Evolutionary conservation across 2,113 vertebrate species (phyloP).

Genomic region (Zingel zingel): DNA sequence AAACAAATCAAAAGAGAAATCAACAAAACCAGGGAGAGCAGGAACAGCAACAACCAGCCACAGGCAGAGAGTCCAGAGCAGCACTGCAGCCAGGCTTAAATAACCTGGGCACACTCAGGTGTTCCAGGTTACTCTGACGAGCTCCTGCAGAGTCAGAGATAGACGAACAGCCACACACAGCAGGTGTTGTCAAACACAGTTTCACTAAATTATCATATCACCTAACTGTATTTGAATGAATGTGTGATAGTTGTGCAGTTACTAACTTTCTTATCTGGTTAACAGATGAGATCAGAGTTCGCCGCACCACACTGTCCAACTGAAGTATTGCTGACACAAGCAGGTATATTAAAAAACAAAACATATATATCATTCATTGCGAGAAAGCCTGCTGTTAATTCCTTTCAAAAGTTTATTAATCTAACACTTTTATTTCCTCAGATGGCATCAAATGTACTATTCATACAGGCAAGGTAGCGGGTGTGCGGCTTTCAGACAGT

Average conservation of each 20-base stretch:
- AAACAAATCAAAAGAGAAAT: too few species aligned
- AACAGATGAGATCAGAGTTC: constrained; percentile 27
- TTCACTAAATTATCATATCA: neutral
- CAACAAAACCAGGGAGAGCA: too few species aligned
- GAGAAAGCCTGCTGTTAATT: neutral
- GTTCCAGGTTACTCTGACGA: too few species aligned
- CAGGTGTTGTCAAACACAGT: too few species aligned
- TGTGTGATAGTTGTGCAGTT: neutral
- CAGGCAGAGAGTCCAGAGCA: too few species aligned
- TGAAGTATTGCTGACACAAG: constrained; percentile 11
- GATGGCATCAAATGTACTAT: neutral
- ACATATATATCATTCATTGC: neutral
- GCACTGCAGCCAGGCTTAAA: too few species aligned
- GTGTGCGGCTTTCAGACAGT: neutral
- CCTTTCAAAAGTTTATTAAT: neutral
- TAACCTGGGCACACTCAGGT: too few species aligned
- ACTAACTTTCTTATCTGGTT: neutral
- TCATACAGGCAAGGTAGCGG: neutral
- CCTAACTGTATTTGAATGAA: neutral
- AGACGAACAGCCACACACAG: too few species aligned
- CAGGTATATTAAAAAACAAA: constrained; percentile 48
- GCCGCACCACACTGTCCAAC: neutral
- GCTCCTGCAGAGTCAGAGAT: too few species aligned
- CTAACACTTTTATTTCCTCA: neutral
- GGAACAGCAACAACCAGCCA: too few species aligned